These are phyloP conservation scores for Panopea generosa DNA, from an alignment of 2,888 invertebrate genomes.

Conservation along the genomic window DNA sequence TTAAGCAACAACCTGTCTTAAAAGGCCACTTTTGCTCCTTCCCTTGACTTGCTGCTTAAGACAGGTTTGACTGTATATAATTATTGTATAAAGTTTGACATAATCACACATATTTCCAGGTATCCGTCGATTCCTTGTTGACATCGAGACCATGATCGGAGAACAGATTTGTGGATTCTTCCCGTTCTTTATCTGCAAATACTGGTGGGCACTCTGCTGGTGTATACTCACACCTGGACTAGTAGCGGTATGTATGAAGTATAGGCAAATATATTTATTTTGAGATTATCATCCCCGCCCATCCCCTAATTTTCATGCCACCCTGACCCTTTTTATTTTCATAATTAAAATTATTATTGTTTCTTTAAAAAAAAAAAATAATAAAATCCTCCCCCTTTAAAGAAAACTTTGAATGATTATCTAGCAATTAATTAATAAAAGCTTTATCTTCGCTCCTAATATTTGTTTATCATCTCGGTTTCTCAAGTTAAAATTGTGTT, in stretches of 20 bases:
- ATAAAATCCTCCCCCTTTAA: too few species aligned
- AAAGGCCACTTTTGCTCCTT: too few species aligned
- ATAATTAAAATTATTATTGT: too few species aligned
- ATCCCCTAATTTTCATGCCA: too few species aligned
- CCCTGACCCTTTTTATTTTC: too few species aligned
- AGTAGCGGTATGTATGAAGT: slow-evolving; percentile 72
- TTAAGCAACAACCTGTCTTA: too few species aligned
- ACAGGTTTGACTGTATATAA: too few species aligned
- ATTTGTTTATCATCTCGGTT: background rate
- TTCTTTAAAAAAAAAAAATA: background rate
- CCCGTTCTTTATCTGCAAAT: slow-evolving; percentile 74
- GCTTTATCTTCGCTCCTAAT: background rate
- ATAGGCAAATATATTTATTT: background rate
- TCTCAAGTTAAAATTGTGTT: background rate
- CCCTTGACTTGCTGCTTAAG: too few species aligned
- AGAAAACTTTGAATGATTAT: too few species aligned
- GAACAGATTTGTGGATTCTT: slow-evolving; percentile 66
- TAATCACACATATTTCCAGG: too few species aligned
- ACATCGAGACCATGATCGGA: slow-evolving; percentile 81
- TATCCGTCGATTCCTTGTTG: slow-evolving; percentile 76
- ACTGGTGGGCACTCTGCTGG: slow-evolving; percentile 81
- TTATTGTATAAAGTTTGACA: too few species aligned
- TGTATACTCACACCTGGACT: slow-evolving; percentile 73
- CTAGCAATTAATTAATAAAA: background rate
- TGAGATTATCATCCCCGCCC: too few species aligned